These are phyloP conservation scores for Nemotelus pantherinus DNA, from an alignment of 2,888 invertebrate species.

Conservation along the genomic window DNA sequence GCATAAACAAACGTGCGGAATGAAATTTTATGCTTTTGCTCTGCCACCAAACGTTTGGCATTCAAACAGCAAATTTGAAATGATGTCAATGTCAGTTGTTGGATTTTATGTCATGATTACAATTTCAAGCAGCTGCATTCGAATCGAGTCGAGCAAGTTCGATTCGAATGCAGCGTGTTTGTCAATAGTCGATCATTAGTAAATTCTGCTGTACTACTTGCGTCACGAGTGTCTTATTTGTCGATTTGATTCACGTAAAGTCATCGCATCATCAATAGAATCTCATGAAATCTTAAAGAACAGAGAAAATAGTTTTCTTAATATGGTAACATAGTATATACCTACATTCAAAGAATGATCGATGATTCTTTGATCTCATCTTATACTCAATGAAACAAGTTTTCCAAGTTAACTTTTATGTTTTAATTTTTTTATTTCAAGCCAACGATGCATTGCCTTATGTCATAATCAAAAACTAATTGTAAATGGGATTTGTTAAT, in stretches of 20 bases:
- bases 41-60: conserved; percentile 7
- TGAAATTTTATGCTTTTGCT: background rate
- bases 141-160: background rate
- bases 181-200: background rate
- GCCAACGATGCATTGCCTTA: no score
- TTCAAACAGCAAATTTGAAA: conserved; percentile 26
- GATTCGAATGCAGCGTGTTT: background rate
- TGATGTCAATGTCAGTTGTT: conserved; percentile 30
- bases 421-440: no score
- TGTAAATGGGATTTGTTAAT: no score
- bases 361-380: no score
- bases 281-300: background rate
- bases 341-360: no score
- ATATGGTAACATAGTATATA: background rate
- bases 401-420: no score
- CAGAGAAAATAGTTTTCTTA: background rate
- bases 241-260: background rate
- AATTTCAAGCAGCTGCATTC: background rate
- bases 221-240: background rate
- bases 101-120: conserved; percentile 29
- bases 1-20: background rate
- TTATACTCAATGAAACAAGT: no score
- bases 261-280: conserved; percentile 1
- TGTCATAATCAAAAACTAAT: no score
- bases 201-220: background rate